phyloP scores from a whole-genome alignment of 2,797 vertebrate genomes.

The Carapus acus region DNA sequence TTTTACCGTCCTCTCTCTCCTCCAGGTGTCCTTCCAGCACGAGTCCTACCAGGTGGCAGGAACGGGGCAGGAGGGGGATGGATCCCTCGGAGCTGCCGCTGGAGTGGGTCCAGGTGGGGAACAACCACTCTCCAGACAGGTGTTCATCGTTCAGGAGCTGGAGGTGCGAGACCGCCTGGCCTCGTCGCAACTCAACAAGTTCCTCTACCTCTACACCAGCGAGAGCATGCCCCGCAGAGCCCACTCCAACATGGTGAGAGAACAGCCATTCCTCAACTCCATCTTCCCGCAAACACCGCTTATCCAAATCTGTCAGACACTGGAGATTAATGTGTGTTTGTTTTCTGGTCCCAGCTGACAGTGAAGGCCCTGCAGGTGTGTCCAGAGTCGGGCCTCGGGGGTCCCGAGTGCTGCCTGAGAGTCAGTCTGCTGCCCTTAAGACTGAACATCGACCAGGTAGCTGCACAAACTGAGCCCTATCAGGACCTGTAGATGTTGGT shows the following conservation, averaged over 20 bases:
- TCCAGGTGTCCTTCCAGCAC: constrained; percentile 88
- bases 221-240: constrained; percentile 88
- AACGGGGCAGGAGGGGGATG: constrained; percentile 62
- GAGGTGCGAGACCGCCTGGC: constrained; percentile 87
- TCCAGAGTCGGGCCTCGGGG: constrained; percentile 78
- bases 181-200: constrained; percentile 90
- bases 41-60: constrained; percentile 72
- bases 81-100: constrained; percentile 12
- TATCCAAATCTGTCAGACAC: not conserved
- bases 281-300: no score
- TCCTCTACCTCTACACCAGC: constrained; percentile 90
- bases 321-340: constrained; percentile 8
- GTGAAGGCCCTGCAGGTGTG: constrained; percentile 88
- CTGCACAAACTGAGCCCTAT: not conserved
- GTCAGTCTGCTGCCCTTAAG: constrained; percentile 85
- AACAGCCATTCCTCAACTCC: not conserved
- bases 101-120: constrained; percentile 63
- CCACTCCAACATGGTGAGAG: constrained; percentile 89
- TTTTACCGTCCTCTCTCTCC: constrained; percentile 8
- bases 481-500: not conserved
- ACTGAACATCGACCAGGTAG: constrained; percentile 90
- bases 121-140: constrained; percentile 83
- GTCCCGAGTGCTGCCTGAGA: constrained; percentile 85
- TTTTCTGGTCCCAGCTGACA: constrained; percentile 76
- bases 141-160: constrained; percentile 89